Percentiles rank a stretch among this genome's conserved stretches.
phyloP scores from a whole-genome alignment of 2,113 vertebrate species.

The Callaeas wilsoni region DNA sequence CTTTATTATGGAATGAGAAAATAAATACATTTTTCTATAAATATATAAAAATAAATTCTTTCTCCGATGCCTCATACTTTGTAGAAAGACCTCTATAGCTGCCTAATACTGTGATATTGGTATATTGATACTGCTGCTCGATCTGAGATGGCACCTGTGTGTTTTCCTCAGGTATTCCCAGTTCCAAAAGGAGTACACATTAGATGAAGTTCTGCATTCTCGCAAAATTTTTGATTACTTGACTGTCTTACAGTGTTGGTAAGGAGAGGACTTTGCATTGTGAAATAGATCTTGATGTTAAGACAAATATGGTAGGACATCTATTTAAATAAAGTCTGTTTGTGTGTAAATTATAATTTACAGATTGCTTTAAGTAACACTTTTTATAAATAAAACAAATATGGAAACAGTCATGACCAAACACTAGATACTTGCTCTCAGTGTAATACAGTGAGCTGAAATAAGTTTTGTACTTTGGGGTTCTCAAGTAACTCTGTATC shows the following conservation, averaged over 20 bases:
- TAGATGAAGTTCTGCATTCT: constrained; percentile 86
- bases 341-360: not conserved
- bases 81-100: not conserved
- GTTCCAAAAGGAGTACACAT: constrained; percentile 87
- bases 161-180: constrained; percentile 84
- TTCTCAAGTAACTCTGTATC: not conserved
- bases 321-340: not conserved
- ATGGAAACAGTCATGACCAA: not conserved
- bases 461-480: not conserved
- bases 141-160: not conserved
- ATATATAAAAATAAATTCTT: not conserved
- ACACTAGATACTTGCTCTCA: not conserved
- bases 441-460: not conserved
- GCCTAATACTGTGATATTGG: not conserved
- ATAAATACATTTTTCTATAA: not conserved
- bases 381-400: not conserved
- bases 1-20: not conserved
- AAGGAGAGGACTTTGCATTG: constrained; percentile 59
- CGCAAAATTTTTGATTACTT: constrained; percentile 86
- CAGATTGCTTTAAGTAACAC: not conserved
- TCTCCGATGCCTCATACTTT: not conserved
- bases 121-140: not conserved
- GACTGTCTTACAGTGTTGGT: constrained; percentile 95
- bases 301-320: not conserved
- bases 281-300: constrained; percentile 16